These are phyloP conservation scores for Aphaenogaster ashmeadi DNA, from an alignment of 1,140 invertebrate genomes.

Conservation along the genomic window DNA sequence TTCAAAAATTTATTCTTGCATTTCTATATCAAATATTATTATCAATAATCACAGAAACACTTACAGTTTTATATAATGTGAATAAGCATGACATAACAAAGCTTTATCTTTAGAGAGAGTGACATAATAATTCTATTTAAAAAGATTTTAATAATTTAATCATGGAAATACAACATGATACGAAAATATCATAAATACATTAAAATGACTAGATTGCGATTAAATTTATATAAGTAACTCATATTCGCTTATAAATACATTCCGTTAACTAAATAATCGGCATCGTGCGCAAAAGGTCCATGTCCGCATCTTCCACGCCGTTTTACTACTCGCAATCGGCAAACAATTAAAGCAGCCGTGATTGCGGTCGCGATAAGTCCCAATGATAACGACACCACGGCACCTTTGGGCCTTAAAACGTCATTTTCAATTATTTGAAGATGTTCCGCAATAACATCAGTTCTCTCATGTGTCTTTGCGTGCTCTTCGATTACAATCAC, in stretches of 20 bases:
- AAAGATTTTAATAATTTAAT: background rate
- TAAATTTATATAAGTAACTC: conserved; percentile 4
- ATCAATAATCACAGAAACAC: conserved; percentile 8
- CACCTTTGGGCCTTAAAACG: conserved; percentile 91
- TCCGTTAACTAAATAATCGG: conserved; percentile 98
- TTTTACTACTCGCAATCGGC: conserved; percentile 92
- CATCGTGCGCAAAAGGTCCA: conserved; percentile 96
- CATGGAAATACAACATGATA: conserved; percentile 25
- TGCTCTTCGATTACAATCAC: conserved; percentile 76
- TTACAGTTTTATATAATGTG: conserved; percentile 6
- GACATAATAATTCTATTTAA: background rate
- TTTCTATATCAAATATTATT: conserved; percentile 46
- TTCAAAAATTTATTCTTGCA: conserved; percentile 20
- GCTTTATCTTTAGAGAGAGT: background rate
- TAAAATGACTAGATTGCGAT: conserved; percentile 43
- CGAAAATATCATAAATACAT: conserved; percentile 60
- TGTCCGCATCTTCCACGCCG: conserved; percentile 92
- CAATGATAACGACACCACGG: conserved; percentile 93
- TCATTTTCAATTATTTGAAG: conserved; percentile 87
- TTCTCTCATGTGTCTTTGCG: conserved; percentile 66
- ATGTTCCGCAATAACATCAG: conserved; percentile 55
- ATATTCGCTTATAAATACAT: conserved; percentile 95
- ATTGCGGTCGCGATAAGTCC: conserved; percentile 89
- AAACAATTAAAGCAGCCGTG: conserved; percentile 93
- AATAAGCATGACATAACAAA: conserved; percentile 13